Evolutionary conservation across 2,797 vertebrate genomes (phyloP), one percentile per base, ranked within the genome.

Genomic region (Silurus lanzhouensis): DNA sequence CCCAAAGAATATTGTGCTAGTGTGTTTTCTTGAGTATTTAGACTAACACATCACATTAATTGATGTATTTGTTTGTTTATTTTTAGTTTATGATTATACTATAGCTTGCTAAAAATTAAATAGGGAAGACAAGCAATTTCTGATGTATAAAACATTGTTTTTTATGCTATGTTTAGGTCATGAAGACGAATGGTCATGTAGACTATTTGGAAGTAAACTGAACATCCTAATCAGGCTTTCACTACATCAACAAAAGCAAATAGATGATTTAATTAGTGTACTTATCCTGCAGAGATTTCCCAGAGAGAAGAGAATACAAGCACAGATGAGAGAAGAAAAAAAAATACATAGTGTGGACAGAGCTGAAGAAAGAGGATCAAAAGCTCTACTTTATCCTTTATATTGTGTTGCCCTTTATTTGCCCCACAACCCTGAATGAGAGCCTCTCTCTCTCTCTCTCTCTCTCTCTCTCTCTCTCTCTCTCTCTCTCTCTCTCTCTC

Each of bases 401-500:
- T 6, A 66, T 66, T 44, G 19, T 81, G 61, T 25, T 52, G 61
- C 14, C 61, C 14, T 27, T 38, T 72, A 19, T 75, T 10, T 52
- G 52, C 48, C 70, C 61, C 48, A 4, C 70, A 83, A 71, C 85
- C 81, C 64, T 70, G 38, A 78, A 86, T 58, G 14, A 74, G 14
- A 31, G 75, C 64, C 38, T 72, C 64, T 66, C 67, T 71, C 38
- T 46, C 46, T 80, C 68, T 74, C 48, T 61, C 68, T 31, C 38
- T 74, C 20, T 58, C 17, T 44, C 44, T 46, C 20, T 46, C 46
- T 81, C 60, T 67, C 68, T 31, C 38, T 74, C 19, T 57, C 12
- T 44, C 44, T 46, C 20, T 46, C 46, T 80, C 68, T 74, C 48
- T 61, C 68, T 31, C 38, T 74, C 19, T 57, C 17, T 44, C 44